Evolutionary conservation across 2,113 vertebrate genomes (phyloP).

Genomic region (Sclerurus mexicanus): DNA sequence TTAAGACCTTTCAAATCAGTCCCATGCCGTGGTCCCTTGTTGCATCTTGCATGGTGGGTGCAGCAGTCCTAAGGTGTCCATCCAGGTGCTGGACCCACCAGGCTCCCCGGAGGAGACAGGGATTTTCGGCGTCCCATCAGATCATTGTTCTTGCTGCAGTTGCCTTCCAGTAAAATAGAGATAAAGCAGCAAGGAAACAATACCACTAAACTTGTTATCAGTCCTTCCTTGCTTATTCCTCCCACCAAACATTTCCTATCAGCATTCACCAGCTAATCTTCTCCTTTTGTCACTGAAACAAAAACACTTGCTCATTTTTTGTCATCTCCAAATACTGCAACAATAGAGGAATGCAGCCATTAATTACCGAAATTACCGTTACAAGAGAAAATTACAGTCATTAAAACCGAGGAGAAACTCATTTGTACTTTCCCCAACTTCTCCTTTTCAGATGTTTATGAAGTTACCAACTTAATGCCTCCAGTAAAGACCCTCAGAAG

Average conservation of each 20-base stretch:
- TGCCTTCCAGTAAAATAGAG: not conserved
- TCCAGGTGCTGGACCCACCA: accelerated
- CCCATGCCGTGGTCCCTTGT: accelerated
- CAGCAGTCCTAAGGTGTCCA: not conserved
- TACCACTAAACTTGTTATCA: not conserved
- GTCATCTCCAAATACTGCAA: constrained; percentile 56
- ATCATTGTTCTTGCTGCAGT: not conserved
- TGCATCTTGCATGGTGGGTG: accelerated
- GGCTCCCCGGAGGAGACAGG: not conserved
- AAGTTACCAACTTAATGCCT: constrained; percentile 20
- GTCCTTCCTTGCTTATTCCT: constrained; percentile 22
- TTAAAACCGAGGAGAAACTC: constrained; percentile 55
- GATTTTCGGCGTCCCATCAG: not conserved
- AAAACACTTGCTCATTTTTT: constrained; percentile 62
- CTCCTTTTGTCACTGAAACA: constrained; percentile 65
- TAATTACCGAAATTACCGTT: constrained; percentile 60
- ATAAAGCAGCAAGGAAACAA: constrained; percentile 13
- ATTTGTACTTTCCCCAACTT: constrained; percentile 47
- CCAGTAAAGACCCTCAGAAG: not conserved
- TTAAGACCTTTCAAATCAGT: accelerated
- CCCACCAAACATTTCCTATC: constrained; percentile 48
- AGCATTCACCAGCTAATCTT: constrained; percentile 51
- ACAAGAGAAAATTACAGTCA: constrained; percentile 55
- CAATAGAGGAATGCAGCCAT: constrained; percentile 59
- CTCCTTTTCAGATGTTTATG: not conserved